phyloP scores from a whole-genome alignment of 1,140 invertebrate genomes.

The Anastatus disparis region DNA sequence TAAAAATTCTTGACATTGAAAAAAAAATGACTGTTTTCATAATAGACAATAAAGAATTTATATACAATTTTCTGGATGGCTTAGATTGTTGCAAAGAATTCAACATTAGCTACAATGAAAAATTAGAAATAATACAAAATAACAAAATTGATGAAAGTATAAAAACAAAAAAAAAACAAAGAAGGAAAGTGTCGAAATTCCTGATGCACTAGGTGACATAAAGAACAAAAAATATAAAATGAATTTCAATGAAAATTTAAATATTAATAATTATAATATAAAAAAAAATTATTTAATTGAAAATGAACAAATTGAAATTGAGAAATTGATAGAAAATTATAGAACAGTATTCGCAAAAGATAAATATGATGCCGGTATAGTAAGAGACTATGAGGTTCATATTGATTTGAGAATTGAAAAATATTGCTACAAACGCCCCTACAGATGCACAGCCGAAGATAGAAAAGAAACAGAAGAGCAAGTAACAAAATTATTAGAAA shows the following conservation, averaged over 20 bases:
- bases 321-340: slow-evolving; percentile 27
- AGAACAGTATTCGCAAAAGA: slow-evolving; percentile 37
- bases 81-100: slow-evolving; percentile 33
- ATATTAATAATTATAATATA: slow-evolving; percentile 15
- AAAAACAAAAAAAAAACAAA: too few species aligned
- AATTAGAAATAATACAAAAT: slow-evolving; percentile 30
- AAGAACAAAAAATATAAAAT: slow-evolving; percentile 5
- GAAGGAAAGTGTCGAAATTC: too few species aligned
- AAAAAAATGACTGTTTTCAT: slow-evolving; percentile 34
- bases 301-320: slow-evolving; percentile 13
- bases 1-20: slow-evolving; percentile 41
- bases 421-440: slow-evolving; percentile 4
- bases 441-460: not conserved
- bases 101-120: slow-evolving; percentile 27
- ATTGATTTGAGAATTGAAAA: slow-evolving; percentile 2
- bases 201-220: too few species aligned
- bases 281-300: slow-evolving; percentile 12
- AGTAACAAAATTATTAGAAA: slow-evolving; percentile 10
- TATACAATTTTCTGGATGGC: slow-evolving; percentile 31
- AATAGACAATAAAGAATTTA: slow-evolving; percentile 31
- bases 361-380: slow-evolving; percentile 38
- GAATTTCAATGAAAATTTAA: slow-evolving; percentile 41
- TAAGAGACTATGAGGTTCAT: slow-evolving; percentile 34
- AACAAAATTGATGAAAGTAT: too few species aligned
- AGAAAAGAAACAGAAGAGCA: slow-evolving; percentile 11